phyloP scores from a whole-genome alignment of 1,140 invertebrate species.

The Drosophila tani region DNA sequence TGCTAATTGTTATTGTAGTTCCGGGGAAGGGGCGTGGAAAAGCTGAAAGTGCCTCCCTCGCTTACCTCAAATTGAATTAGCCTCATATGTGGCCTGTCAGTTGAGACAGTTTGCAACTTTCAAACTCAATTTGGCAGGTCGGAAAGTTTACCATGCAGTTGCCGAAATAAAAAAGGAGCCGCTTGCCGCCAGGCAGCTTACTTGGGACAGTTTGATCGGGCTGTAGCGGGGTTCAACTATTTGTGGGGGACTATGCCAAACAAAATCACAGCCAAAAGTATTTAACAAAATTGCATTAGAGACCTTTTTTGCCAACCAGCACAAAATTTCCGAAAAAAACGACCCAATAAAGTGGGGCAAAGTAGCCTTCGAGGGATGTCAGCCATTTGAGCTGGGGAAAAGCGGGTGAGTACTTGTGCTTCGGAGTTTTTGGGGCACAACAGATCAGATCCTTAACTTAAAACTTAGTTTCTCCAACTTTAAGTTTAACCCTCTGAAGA shows the following conservation, averaged over 20 bases:
- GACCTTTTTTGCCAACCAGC: conserved; percentile 58
- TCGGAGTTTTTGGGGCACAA: conserved; percentile 15
- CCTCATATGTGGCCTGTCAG: conserved; percentile 55
- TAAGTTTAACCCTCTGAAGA: conserved; percentile 25
- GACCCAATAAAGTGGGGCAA: conserved; percentile 52
- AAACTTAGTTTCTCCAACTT: not conserved
- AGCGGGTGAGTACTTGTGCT: conserved; percentile 7
- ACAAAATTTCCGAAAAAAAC: conserved; percentile 47
- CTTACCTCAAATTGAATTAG: conserved; percentile 75
- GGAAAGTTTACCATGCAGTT: conserved; percentile 59
- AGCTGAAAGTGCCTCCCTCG: conserved; percentile 51
- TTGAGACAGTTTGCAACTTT: conserved; percentile 66
- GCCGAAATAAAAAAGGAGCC: conserved; percentile 24
- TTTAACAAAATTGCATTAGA: conserved; percentile 75
- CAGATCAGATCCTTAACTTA: conserved; percentile 28
- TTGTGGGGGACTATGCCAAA: conserved; percentile 37
- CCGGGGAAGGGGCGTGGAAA: conserved; percentile 5
- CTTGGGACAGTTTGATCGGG: conserved; percentile 20
- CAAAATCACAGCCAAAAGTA: conserved; percentile 69
- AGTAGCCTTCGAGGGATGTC: conserved; percentile 24
- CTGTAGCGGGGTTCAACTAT: conserved; percentile 46
- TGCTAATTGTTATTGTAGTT: conserved; percentile 78
- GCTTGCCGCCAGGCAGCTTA: conserved; percentile 12
- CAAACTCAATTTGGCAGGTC: conserved; percentile 73
- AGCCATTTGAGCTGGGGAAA: not conserved